These are phyloP conservation scores for Conus canariensis DNA, from an alignment of 2,888 invertebrate species.

Conservation along the genomic window DNA sequence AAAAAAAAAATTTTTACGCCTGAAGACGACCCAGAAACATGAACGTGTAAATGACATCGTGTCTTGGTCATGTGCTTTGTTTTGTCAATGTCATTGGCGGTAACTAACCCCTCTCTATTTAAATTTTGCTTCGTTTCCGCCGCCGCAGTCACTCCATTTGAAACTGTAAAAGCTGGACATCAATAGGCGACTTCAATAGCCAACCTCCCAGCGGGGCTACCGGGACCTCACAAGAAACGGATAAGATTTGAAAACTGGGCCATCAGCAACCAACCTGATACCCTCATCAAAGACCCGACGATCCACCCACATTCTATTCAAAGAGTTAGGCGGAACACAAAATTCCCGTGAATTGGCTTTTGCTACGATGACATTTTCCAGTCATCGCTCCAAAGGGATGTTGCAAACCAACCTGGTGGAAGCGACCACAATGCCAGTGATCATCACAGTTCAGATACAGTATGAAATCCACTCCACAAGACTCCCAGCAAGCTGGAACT, in stretches of 20 bases:
- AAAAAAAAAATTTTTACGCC: no score
- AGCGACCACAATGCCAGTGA: conserved; percentile 44
- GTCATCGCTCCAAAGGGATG: conserved; percentile 25
- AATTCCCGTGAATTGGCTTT: conserved; percentile 45
- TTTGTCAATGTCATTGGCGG: no score
- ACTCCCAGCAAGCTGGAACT: not conserved
- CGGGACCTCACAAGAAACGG: conserved; percentile 39
- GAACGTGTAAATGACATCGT: no score
- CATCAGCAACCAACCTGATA: conserved; percentile 37
- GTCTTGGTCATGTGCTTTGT: no score
- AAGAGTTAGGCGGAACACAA: conserved; percentile 41
- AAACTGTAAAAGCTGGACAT: no score
- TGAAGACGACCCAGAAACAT: no score
- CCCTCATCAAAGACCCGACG: conserved; percentile 46
- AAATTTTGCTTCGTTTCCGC: no score
- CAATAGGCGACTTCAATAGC: no score
- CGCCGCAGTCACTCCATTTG: no score
- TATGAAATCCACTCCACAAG: not conserved
- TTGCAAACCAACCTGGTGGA: conserved; percentile 35
- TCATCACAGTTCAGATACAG: not conserved
- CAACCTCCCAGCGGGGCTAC: conserved; percentile 49
- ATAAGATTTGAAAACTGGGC: conserved; percentile 47
- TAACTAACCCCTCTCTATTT: no score
- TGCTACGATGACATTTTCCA: conserved; percentile 45
- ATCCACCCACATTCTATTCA: conserved; percentile 46